Evolutionary conservation across 2,113 vertebrate genomes (phyloP), one percentile per base, ranked within the genome.

Genomic region (Cebus imitator): DNA sequence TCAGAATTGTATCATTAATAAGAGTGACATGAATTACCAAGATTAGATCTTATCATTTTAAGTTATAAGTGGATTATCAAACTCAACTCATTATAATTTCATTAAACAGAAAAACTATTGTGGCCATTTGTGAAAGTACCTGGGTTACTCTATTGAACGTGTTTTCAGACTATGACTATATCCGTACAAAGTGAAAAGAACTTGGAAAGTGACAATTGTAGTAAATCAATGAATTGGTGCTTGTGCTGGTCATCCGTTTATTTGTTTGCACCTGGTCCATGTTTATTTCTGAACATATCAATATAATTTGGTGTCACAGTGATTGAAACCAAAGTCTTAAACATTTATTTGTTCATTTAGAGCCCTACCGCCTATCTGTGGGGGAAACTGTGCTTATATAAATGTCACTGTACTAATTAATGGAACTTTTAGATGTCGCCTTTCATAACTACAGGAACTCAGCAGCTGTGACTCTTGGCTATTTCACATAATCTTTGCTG

Each of bases 81-180:
- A 66, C 66, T 70, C 68, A 81, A 73, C 4, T 61, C 3, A 43
- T 85, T 84, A 95, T 81, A 68, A 79, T 75, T 95, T 81, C 6
- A 35, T 70, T 57, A 66, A 72, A 43, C 12, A 57, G 2, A 75
- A 83, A 81, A 50, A 85, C 2, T 5, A 2, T 73, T 9, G 14
- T 58, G 9, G 17, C 0, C 11, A 75, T 86, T 88, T 14, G 35
- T 43, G 73, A 82, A 76, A 75, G 30, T 23, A 20, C 73, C 30
- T 52, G 8, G 13, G 6, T 8, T 80, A 50, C 45, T 55, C 25
- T 25, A 35, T 52, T 14, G 1, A n/a, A 18, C 9, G 25, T 16
- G 55, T 14, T 87, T 85, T 92, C 1, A 91, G 87, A 52, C 18
- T 32, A 20, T 90, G 61, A 85, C 43, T 92, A 37, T 6, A 17